Evolutionary conservation across 2,113 vertebrate genomes (phyloP), one percentile per base, ranked within the genome.

Genomic region (Lophotis ruficrista): DNA sequence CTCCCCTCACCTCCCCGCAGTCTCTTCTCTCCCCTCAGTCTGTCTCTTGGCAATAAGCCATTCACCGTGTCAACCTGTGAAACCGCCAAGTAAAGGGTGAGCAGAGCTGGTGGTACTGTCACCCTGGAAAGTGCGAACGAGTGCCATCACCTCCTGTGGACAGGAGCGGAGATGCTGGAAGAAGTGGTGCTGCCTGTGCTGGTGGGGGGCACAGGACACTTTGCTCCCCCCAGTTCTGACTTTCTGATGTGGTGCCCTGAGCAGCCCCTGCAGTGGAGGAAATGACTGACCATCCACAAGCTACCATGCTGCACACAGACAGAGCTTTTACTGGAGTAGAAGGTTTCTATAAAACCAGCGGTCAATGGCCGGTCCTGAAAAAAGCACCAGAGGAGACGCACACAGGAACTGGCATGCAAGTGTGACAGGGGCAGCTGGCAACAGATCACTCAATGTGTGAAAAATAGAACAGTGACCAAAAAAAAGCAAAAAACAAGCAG

Each of bases 191-290:
- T 68, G 76, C 35, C 5, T 9, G 38, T 24, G 25, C 8, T 16
- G 57, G 18, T 0, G 0, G 14, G 24, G 10, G 14, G 10, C 66
- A 86, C 22, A 38, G 31, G 21, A 19, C 1, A 1, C 31, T 47
- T 57, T 24, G 5, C 14, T 76, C 12, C 10, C 31, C 17, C 17
- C 7, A 3, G 31, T 62, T 66, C 76, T 64, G 80, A 7, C 43
- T 58, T 64, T 64, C 28, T 71, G 43, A 28, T 50, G 53, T 6
- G 15, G 8, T 62, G 43, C 5, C 75, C 66, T 48, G 43, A 62
- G 31, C 71, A 94, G 37, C 27, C 41, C 28, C 68, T 50, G 43
- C 43, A 37, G 41, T 8, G 24, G 9, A 14, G 24, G 8, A 17
- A 30, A 12, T 33, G 48, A 14, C 23, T 27, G 27, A 38, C 27